A percentile compares a stretch with the other conserved stretches of the same genome.
phyloP scores from a whole-genome alignment of 1,140 invertebrate species.

The Asobara japonica region DNA sequence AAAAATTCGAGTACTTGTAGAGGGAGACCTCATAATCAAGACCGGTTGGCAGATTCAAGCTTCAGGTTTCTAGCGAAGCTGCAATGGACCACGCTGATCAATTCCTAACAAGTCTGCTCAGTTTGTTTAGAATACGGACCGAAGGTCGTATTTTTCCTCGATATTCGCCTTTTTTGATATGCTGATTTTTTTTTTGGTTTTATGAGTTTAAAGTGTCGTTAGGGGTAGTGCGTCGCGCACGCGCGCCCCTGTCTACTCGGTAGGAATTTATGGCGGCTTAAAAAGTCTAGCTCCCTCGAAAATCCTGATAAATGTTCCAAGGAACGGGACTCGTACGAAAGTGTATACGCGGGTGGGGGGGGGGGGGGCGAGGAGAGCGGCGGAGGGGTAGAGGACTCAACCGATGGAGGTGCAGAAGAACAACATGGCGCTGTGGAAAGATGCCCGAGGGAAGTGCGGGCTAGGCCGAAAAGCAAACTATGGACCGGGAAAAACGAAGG shows the following conservation, averaged over 20 bases:
- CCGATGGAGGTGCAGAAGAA: slow-evolving; percentile 13
- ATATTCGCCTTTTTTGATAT: not conserved
- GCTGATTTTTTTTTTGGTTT: slow-evolving; percentile 34
- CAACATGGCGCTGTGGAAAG: slow-evolving; percentile 4
- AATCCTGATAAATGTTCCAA: slow-evolving; percentile 67
- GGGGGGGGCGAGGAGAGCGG: slow-evolving; percentile 19
- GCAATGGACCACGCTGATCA: too few species aligned
- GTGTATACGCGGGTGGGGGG: slow-evolving; percentile 27
- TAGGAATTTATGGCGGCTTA: slow-evolving; percentile 66
- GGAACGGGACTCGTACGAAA: slow-evolving; percentile 45
- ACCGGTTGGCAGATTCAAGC: too few species aligned
- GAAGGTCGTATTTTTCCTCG: too few species aligned
- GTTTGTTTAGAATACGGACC: too few species aligned
- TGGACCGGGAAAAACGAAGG: slow-evolving; percentile 3
- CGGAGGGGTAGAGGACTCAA: slow-evolving; percentile 30
- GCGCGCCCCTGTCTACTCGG: slow-evolving; percentile 16
- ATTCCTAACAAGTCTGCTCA: too few species aligned
- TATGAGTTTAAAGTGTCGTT: slow-evolving; percentile 47
- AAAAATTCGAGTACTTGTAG: too few species aligned
- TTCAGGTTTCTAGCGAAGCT: too few species aligned
- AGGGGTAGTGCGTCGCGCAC: slow-evolving; percentile 38
- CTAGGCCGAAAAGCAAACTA: slow-evolving; percentile 63
- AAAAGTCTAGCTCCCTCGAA: slow-evolving; percentile 65
- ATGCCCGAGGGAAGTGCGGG: slow-evolving; percentile 39
- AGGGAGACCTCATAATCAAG: too few species aligned